Evolutionary conservation across 2,888 invertebrate species (phyloP).

Genomic region (Baccha elongata): DNA sequence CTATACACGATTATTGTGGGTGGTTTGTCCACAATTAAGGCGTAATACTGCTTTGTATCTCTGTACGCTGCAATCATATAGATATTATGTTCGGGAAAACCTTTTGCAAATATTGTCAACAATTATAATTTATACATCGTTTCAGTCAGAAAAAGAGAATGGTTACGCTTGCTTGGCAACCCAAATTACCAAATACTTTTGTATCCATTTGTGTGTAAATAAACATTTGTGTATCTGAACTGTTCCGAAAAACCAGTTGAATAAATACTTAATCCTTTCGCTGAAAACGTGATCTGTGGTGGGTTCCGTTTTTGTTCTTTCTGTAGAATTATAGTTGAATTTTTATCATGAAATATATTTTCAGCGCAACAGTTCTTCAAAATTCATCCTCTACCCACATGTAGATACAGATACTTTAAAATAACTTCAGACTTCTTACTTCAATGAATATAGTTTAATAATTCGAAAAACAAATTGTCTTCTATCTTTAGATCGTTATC

Average conservation of each 20-base stretch:
- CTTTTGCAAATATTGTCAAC: conserved; percentile 56
- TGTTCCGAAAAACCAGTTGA: not conserved
- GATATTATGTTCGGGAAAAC: conserved; percentile 44
- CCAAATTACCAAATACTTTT: not conserved
- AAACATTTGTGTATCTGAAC: conserved; percentile 8
- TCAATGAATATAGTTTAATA: not conserved
- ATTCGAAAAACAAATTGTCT: not conserved
- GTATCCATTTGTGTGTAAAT: conserved; percentile 24
- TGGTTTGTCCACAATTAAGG: conserved; percentile 60
- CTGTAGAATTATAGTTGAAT: not conserved
- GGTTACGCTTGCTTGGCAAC: not conserved
- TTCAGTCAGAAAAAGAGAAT: not conserved
- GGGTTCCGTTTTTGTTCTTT: not conserved
- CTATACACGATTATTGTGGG: conserved; percentile 43
- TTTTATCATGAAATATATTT: conserved; percentile 18
- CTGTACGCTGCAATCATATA: not conserved
- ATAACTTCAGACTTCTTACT: not conserved
- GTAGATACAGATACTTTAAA: not conserved
- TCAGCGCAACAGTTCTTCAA: conserved; percentile 21
- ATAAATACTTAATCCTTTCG: conserved; percentile 20
- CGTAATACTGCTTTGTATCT: not conserved
- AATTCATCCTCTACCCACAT: not conserved
- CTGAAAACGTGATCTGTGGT: conserved; percentile 49
- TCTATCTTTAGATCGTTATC: not conserved
- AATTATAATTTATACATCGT: conserved; percentile 45